Evolutionary conservation across 2,113 vertebrate genomes (phyloP).

Genomic region (Tychaedon coryphoeus): DNA sequence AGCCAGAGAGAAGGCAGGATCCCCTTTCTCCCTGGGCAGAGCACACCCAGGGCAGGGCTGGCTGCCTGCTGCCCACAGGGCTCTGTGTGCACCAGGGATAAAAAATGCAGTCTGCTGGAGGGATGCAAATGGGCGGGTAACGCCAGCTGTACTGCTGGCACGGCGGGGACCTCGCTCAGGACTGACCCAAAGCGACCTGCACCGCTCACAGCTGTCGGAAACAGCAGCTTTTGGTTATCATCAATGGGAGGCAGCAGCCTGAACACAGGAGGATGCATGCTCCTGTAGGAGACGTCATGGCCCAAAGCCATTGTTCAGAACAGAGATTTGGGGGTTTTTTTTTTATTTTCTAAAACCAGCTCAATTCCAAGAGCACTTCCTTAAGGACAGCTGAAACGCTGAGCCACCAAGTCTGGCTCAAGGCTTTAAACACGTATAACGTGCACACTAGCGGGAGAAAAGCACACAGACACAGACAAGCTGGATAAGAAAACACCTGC

Average conservation of each 20-base stretch:
- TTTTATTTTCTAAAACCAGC: not conserved
- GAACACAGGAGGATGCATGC: not conserved
- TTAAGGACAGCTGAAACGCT: not conserved
- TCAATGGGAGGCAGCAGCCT: not conserved
- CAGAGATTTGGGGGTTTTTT: not conserved
- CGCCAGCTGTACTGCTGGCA: rapidly evolving
- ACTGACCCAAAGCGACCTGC: rapidly evolving
- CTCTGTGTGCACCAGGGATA: not conserved
- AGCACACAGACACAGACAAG: not conserved
- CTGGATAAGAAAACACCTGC: not conserved
- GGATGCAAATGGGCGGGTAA: not conserved
- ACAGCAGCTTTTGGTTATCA: not conserved
- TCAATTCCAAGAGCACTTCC: not conserved
- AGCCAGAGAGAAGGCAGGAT: not conserved
- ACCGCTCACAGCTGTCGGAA: rapidly evolving
- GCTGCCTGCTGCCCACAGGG: not conserved
- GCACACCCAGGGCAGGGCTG: not conserved
- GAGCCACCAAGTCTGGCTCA: not conserved
- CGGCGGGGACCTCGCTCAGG: rapidly evolving
- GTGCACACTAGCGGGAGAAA: not conserved
- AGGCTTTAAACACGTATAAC: not conserved
- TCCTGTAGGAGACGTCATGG: not conserved
- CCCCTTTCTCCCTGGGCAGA: not conserved
- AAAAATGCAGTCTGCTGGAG: not conserved
- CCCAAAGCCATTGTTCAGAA: not conserved